phyloP scores from a whole-genome alignment of 1,140 invertebrate species.

The Drosophila lowei region DNA sequence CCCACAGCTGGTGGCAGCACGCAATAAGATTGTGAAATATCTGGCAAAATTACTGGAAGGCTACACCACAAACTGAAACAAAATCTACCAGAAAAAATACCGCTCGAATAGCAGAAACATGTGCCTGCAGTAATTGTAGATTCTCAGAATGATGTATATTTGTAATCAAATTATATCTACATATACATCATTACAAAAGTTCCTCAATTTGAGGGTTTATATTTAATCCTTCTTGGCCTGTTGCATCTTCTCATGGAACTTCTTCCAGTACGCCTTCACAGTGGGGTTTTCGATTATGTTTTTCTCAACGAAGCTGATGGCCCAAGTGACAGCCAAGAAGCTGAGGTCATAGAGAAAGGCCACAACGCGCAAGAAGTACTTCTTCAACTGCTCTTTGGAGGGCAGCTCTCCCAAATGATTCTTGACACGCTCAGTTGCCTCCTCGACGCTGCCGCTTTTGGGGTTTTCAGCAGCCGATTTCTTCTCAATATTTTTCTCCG shows the following conservation, averaged over 20 bases:
- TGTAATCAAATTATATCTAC: conserved; percentile 4
- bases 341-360: conserved; percentile 68
- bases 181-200: conserved; percentile 13
- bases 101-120: background rate
- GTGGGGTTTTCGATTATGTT: conserved; percentile 60
- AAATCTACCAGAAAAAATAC: background rate
- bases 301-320: conserved; percentile 52
- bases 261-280: conserved; percentile 69
- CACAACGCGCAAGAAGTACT: conserved; percentile 64
- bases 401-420: conserved; percentile 65
- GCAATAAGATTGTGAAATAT: conserved; percentile 85
- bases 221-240: conserved; percentile 67
- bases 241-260: conserved; percentile 73
- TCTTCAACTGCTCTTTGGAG: conserved; percentile 66
- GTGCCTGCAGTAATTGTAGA: conserved; percentile 17
- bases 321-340: conserved; percentile 44
- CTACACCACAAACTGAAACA: conserved; percentile 48
- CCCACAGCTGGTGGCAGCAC: conserved; percentile 86
- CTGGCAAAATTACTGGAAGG: conserved; percentile 81
- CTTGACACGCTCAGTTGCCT: conserved; percentile 16
- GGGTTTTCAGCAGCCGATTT: background rate
- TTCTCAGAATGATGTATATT: conserved; percentile 37
- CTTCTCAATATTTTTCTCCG: background rate
- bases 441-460: conserved; percentile 9
- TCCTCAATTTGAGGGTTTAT: background rate